phyloP scores from a whole-genome alignment of 1,140 invertebrate species.

The Eurytemora carolleeae region DNA sequence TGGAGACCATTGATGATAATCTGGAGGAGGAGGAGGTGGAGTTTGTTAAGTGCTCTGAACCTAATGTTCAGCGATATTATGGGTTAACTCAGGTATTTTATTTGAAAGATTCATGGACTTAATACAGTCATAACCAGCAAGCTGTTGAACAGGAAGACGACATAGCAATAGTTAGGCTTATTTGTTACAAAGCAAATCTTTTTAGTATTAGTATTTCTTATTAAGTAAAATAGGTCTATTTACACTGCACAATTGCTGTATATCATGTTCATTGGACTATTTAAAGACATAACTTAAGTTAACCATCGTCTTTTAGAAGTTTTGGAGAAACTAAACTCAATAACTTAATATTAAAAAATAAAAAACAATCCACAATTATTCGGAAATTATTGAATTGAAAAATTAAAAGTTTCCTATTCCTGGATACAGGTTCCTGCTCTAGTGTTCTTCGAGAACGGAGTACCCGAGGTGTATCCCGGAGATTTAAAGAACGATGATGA shows the following conservation, averaged over 20 bases:
- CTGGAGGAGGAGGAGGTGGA: conserved; percentile 69
- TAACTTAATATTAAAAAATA: too few relatives aligned
- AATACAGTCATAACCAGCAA: too few relatives aligned
- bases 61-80: conserved; percentile 46
- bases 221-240: too few relatives aligned
- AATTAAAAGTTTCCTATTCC: conserved; percentile 1
- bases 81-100: conserved; percentile 56
- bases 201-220: conserved; percentile 20
- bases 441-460: conserved; percentile 79
- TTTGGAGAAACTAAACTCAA: too few relatives aligned
- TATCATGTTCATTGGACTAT: too few relatives aligned
- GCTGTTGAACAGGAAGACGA: too few relatives aligned
- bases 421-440: conserved; percentile 62
- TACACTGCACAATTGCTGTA: too few relatives aligned
- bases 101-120: too few relatives aligned
- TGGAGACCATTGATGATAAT: conserved; percentile 85
- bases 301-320: conserved; percentile 7
- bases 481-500: conserved; percentile 75
- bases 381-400: conserved; percentile 3
- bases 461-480: conserved; percentile 45
- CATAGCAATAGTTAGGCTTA: too few relatives aligned
- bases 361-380: too few relatives aligned
- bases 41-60: conserved; percentile 75
- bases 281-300: too few relatives aligned
- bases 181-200: conserved; percentile 50